Percentiles rank a stretch among this genome's conserved stretches.
Conservation (phyloP, 2,113 vertebrate species). For the Felis chaus region DNA sequence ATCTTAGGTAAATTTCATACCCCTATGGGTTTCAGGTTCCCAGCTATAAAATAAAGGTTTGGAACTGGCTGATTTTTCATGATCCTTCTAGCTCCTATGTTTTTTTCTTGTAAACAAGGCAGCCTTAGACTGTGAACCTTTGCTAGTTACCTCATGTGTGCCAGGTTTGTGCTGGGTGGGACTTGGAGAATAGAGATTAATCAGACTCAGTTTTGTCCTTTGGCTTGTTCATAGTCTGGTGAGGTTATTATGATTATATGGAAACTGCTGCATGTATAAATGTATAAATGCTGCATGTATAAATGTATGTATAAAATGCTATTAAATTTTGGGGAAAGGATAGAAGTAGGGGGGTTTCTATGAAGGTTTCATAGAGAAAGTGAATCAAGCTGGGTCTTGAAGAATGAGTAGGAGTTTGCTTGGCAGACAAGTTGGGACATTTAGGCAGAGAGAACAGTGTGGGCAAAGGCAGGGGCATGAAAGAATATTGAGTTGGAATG, state of each 20-base stretch:
- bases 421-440: conserved; percentile 25
- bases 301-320: conserved; percentile 6
- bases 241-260: conserved; percentile 3
- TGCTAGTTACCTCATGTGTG: background rate
- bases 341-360: background rate
- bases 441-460: conserved; percentile 15
- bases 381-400: conserved; percentile 30
- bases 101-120: background rate
- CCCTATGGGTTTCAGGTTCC: background rate
- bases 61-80: background rate
- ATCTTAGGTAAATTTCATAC: conserved; percentile 1
- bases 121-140: background rate
- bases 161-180: background rate
- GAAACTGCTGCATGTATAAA: background rate
- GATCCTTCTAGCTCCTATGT: background rate
- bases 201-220: conserved; percentile 23
- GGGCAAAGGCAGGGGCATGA: background rate
- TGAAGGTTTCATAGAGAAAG: conserved; percentile 25
- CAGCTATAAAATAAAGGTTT: conserved; percentile 42
- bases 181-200: background rate
- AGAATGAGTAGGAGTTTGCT: conserved; percentile 43
- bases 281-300: too few species aligned
- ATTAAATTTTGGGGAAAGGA: background rate
- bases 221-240: conserved; percentile 10
- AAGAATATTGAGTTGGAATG: background rate